Conservation (phyloP, 2,888 invertebrate species). For the Cerceris rybyensis region DNA sequence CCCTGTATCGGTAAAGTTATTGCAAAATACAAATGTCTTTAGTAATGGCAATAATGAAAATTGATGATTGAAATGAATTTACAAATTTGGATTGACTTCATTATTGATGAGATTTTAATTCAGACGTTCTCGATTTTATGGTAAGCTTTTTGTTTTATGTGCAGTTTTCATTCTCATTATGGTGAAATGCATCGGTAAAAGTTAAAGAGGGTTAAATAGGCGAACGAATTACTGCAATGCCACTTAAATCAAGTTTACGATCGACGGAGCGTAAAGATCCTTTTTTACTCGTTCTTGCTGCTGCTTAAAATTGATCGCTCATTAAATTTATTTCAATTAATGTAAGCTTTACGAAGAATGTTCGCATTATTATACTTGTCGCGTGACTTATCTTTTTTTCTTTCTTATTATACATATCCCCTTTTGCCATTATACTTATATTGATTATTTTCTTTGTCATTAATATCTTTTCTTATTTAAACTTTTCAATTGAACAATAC, state of each 20-base stretch:
- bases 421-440: no score
- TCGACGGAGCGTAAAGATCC: background rate
- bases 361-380: background rate
- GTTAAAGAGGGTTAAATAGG: background rate
- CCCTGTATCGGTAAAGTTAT: no score
- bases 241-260: conserved; percentile 3
- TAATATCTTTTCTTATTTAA: no score
- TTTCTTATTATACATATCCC: no score
- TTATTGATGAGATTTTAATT: background rate
- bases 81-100: no score
- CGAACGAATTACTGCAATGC: background rate
- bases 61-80: no score
- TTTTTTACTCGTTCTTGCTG: background rate
- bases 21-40: no score
- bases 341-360: background rate
- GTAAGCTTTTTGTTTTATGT: background rate
- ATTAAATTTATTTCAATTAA: background rate
- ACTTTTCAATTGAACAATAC: no score
- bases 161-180: background rate
- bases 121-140: background rate
- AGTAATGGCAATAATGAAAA: no score
- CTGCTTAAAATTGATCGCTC: background rate
- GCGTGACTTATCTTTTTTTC: background rate
- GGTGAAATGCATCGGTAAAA: background rate
- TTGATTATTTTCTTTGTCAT: no score